Base-by-base conservation (phyloP, 2,888 invertebrate genomes). In the Chirona hameri region DNA sequence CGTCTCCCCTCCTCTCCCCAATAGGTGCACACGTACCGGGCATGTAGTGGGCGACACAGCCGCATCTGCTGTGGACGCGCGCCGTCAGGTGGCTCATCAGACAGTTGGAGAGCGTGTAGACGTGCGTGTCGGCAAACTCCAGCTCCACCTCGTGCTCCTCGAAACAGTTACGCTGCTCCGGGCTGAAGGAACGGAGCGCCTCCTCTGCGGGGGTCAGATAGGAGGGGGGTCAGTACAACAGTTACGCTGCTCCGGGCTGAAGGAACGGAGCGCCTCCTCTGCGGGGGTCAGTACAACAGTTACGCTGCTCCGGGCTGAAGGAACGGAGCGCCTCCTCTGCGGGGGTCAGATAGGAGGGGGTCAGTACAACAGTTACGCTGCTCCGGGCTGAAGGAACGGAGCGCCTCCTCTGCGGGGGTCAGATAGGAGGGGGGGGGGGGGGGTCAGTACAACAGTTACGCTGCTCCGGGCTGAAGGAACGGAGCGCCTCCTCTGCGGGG, bases 41-140 rank as follows among this genome's bases (percentile, higher is more conserved):
- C 72, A 72, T 72, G 72, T 72, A 31, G 72, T 72, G 31, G 2
- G 72, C 72, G 5, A 72, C 72, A 31, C 72, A 72, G 72, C 72
- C 72, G 31, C 72, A 72, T 15, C 18, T 4, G 14, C 18, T 18
- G 72, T 72, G 18, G 1, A 72, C 31, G 18, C 18, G 15, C 18
- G 12, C 27, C 12, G 31, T 31, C 18, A 27, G 10, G 72, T 31
- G 18, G 72, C 72, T 72, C 15, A 72, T 1, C 29, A 72, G 72
- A 72, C 72, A 72, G 31, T 72, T 72, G 72, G 72, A 12, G 29
- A 72, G 72, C 31, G 72, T 72, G 72, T 72, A 72, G 15, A 18
- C 72, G 72, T 14, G 15, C 18, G 72, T 31, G 72, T 72, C 18
- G 72, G 31, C 31, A 15, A 72, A 72, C 1, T 14, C 31, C 72